These are phyloP conservation scores for Sinelater perroti DNA, from an alignment of 2,888 invertebrate genomes.

Conservation along the genomic window DNA sequence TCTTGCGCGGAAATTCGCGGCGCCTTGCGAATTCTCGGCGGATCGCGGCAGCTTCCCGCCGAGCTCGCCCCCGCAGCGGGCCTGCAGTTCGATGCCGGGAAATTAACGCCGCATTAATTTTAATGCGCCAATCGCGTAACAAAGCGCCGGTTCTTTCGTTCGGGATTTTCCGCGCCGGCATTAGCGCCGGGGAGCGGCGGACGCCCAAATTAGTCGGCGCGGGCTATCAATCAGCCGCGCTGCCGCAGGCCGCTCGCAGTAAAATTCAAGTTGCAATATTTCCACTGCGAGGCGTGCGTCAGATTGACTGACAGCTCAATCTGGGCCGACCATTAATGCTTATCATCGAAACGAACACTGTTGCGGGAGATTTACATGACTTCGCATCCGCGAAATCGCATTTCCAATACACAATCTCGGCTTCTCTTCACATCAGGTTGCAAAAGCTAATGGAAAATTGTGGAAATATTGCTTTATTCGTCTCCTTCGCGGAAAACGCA, in stretches of 20 bases:
- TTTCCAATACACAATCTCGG: conserved; percentile 1
- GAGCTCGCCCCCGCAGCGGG: no score
- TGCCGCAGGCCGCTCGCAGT: conserved; percentile 14
- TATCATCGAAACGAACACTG: conserved; percentile 23
- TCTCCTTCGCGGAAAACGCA: no score
- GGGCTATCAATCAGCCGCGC: conserved; percentile 11
- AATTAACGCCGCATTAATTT: neutral
- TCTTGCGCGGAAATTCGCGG: conserved; percentile 12
- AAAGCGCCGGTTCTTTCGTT: neutral
- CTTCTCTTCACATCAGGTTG: conserved; percentile 12
- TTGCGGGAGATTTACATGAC: conserved; percentile 19
- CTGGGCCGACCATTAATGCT: conserved; percentile 29
- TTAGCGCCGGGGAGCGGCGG: neutral
- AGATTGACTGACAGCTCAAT: conserved; percentile 30
- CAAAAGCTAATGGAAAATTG: neutral
- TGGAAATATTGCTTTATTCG: no score
- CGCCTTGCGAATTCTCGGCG: no score
- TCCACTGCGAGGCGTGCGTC: conserved; percentile 22
- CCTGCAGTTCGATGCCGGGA: no score
- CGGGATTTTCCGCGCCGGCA: neutral
- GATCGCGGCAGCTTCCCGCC: no score
- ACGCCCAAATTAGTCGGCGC: neutral
- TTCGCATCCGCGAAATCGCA: conserved; percentile 15
- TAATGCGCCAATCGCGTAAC: neutral
- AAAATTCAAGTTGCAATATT: conserved; percentile 21